These are phyloP conservation scores for Zaprionus camerounensis DNA, from an alignment of 1,140 invertebrate genomes.

Conservation along the genomic window DNA sequence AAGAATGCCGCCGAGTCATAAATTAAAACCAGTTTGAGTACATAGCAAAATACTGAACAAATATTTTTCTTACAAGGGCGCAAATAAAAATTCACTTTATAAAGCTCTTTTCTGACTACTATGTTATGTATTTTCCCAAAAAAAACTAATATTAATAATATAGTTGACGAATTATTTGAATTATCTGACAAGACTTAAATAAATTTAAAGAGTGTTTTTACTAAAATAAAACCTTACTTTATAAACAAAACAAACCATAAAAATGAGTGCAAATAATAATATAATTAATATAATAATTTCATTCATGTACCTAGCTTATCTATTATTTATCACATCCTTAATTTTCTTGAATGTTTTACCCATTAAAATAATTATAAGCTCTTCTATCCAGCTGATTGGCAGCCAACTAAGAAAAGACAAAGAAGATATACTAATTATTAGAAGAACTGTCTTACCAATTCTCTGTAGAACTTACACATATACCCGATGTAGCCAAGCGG, in stretches of 20 bases:
- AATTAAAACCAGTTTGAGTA: background rate
- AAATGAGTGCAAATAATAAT: background rate
- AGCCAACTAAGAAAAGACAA: conserved; percentile 1
- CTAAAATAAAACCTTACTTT: too few relatives aligned
- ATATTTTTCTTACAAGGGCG: background rate
- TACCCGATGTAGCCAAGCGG: conserved; percentile 7
- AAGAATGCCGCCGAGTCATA: background rate
- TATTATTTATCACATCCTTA: background rate
- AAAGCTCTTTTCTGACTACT: background rate
- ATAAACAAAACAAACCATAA: too few relatives aligned
- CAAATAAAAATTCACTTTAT: background rate
- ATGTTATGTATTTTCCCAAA: too few relatives aligned
- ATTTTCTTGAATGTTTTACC: background rate
- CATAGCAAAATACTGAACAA: background rate
- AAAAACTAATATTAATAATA: too few relatives aligned
- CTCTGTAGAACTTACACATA: conserved; percentile 17
- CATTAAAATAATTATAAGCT: background rate
- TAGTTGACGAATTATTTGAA: too few relatives aligned
- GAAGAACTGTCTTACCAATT: background rate
- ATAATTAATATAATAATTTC: too few relatives aligned
- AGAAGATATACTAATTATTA: background rate
- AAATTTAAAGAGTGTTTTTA: too few relatives aligned
- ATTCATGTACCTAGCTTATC: too few relatives aligned
- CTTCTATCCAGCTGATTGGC: conserved; percentile 50
- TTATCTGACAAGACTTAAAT: too few relatives aligned